Conservation (phyloP, 1,140 invertebrate genomes). For the Ceratina calcarata region DNA sequence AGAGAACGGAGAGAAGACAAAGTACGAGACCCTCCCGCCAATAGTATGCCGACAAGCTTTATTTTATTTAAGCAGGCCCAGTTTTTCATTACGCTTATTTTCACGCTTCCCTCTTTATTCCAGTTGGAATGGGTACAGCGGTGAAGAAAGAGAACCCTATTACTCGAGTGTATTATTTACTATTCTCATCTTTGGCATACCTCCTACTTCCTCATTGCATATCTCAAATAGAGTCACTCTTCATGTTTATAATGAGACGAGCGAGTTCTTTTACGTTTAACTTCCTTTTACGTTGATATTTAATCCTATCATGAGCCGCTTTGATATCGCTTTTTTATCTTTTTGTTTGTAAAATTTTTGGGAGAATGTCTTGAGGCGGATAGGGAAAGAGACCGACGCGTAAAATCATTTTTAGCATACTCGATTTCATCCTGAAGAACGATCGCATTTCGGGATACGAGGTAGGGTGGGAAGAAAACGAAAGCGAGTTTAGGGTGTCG, state of each 20-base stretch:
- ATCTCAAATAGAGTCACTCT: neutral
- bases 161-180: constrained; percentile 78
- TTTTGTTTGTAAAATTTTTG: neutral
- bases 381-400: neutral
- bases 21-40: constrained; percentile 63
- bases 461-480: constrained; percentile 21
- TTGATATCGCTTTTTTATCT: constrained; percentile 41
- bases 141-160: constrained; percentile 60
- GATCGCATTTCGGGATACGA: constrained; percentile 50
- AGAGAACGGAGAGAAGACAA: constrained; percentile 48
- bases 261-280: no score
- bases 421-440: constrained; percentile 69
- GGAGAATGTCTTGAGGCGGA: neutral
- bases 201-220: constrained; percentile 45
- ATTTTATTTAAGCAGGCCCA: constrained; percentile 80
- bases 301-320: no score
- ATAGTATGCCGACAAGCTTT: constrained; percentile 79
- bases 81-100: constrained; percentile 80
- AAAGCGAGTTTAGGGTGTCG: constrained; percentile 43
- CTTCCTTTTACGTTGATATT: no score
- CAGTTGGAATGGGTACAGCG: constrained; percentile 51
- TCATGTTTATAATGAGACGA: no score
- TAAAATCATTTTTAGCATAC: constrained; percentile 59
- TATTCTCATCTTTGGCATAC: constrained; percentile 73
- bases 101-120: constrained; percentile 68